Evolutionary conservation across 2,113 vertebrate species (phyloP).

Genomic region (Ivindomyrus marchei): DNA sequence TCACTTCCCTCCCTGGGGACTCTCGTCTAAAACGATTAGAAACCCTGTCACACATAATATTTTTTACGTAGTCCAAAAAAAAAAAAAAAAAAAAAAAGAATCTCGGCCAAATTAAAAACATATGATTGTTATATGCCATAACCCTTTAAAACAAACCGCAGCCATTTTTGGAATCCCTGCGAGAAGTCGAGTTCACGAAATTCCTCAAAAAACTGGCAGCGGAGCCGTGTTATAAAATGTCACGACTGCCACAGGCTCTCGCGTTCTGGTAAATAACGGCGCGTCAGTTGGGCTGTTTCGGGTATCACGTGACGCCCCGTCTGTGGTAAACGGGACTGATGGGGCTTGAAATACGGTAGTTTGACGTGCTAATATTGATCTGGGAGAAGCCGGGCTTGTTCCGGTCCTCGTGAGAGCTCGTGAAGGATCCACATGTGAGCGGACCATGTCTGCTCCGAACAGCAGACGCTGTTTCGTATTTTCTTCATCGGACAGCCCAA

Average conservation of each 20-base stretch:
- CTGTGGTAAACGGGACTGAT: slow-evolving; percentile 47
- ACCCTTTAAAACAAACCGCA: slow-evolving; percentile 57
- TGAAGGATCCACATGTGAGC: not conserved
- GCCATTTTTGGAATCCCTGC: slow-evolving; percentile 58
- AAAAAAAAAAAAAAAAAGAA: slow-evolving; percentile 26
- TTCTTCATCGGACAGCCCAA: not conserved
- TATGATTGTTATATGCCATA: slow-evolving; percentile 48
- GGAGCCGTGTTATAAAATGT: slow-evolving; percentile 50
- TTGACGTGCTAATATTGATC: not conserved
- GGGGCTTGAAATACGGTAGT: slow-evolving; percentile 21
- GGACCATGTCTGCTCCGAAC: not conserved
- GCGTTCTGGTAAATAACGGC: slow-evolving; percentile 45
- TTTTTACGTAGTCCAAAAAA: slow-evolving; percentile 50
- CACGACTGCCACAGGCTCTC: slow-evolving; percentile 55
- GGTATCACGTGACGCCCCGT: slow-evolving; percentile 43
- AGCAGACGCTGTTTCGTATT: not conserved
- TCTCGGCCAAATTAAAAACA: slow-evolving; percentile 61
- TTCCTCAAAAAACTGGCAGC: slow-evolving; percentile 44
- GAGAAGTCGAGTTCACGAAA: slow-evolving; percentile 56
- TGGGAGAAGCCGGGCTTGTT: not conserved
- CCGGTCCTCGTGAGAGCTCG: not conserved
- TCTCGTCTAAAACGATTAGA: slow-evolving; percentile 51
- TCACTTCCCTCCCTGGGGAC: slow-evolving; percentile 45
- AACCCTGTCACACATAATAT: slow-evolving; percentile 56
- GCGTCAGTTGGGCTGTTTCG: slow-evolving; percentile 31